phyloP scores from a whole-genome alignment of 1,140 invertebrate species.

The Triops longicaudatus region DNA sequence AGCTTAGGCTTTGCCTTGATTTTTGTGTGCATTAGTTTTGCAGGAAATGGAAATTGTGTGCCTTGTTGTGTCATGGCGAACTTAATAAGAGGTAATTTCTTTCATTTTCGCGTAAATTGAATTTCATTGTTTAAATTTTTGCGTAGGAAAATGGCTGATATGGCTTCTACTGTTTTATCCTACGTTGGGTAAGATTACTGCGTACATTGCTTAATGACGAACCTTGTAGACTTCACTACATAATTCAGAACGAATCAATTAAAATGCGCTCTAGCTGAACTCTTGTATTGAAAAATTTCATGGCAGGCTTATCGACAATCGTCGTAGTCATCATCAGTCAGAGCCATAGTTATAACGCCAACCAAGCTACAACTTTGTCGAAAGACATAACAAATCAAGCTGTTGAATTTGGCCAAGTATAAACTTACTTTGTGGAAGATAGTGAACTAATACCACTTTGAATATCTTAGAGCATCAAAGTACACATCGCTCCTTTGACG shows the following conservation, averaged over 20 bases:
- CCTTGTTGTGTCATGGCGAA: neutral
- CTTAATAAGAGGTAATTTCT: neutral
- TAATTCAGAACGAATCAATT: neutral
- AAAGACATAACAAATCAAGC: neutral
- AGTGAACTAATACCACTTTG: neutral
- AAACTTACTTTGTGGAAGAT: neutral
- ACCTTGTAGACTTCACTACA: neutral
- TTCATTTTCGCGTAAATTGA: neutral
- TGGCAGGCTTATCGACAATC: neutral
- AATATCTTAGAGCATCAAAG: neutral
- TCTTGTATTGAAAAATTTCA: neutral
- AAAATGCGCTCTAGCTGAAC: neutral
- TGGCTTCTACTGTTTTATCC: neutral
- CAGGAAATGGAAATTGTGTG: slow-evolving; percentile 7
- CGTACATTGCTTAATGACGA: neutral
- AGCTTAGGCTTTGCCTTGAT: neutral
- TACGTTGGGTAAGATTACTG: neutral
- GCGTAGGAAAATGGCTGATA: neutral
- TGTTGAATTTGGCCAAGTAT: neutral
- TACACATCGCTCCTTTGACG: slow-evolving; percentile 43
- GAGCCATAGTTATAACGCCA: neutral
- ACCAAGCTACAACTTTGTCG: neutral
- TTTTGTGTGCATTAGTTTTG: neutral
- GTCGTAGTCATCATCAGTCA: slow-evolving; percentile 2
- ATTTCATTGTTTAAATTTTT: neutral